phyloP scores from a whole-genome alignment of 2,888 invertebrate species.

The Drosophila formosana region DNA sequence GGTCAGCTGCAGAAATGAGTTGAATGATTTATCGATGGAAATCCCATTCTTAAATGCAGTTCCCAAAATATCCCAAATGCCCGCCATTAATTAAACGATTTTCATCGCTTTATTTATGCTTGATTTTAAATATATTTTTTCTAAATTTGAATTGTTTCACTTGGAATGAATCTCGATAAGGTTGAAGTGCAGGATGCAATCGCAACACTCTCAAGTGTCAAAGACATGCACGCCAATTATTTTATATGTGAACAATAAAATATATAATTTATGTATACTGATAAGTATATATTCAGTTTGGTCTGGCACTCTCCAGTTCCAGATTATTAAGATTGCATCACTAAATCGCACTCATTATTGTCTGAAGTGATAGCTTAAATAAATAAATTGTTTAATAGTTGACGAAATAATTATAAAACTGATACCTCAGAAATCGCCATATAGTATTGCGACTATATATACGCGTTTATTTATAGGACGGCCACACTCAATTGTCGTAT shows the following conservation, averaged over 20 bases:
- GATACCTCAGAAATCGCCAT: slow-evolving; percentile 6
- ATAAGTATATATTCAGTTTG: slow-evolving; percentile 17
- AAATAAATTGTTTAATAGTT: slow-evolving; percentile 13
- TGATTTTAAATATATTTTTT: not conserved
- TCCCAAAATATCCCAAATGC: slow-evolving; percentile 35
- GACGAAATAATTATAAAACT: slow-evolving; percentile 11
- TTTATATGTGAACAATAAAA: slow-evolving; percentile 21
- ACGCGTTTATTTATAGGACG: not conserved
- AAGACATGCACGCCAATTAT: slow-evolving; percentile 21
- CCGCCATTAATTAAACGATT: slow-evolving; percentile 4
- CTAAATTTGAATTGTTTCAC: slow-evolving; percentile 2
- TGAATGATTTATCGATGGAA: slow-evolving; percentile 39
- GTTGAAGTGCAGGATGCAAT: slow-evolving; percentile 39
- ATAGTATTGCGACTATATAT: not conserved
- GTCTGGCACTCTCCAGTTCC: not conserved
- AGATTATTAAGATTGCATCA: slow-evolving; percentile 30
- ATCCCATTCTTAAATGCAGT: slow-evolving; percentile 27
- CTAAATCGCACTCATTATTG: slow-evolving; percentile 12
- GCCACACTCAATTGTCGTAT: slow-evolving; percentile 33
- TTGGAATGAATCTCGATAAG: slow-evolving; percentile 12
- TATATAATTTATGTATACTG: slow-evolving; percentile 21
- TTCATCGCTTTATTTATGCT: slow-evolving; percentile 8
- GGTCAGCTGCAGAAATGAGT: slow-evolving; percentile 38
- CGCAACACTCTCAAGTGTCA: slow-evolving; percentile 17
- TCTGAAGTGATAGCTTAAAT: slow-evolving; percentile 6